These are phyloP conservation scores for Trachythela sp. DNA, from an alignment of 64 coral and sea anemone genomes.

Conservation along the genomic window DNA sequence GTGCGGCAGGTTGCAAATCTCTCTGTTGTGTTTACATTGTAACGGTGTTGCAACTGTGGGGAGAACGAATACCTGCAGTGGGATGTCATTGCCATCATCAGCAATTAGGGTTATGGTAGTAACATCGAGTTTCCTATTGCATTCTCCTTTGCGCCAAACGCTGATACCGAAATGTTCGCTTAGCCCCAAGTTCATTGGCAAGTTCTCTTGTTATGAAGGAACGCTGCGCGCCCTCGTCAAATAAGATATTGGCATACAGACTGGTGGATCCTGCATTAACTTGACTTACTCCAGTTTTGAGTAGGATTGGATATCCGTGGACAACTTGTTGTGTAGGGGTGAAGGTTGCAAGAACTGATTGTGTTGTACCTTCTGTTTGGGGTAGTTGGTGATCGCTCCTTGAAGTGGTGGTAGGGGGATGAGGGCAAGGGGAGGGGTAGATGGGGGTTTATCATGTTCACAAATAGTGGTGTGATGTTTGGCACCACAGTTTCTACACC, in stretches of 20 bases:
- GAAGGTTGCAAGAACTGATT: no score
- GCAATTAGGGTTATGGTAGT: background rate
- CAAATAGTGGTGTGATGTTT: slow-evolving; percentile 22
- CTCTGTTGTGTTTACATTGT: background rate
- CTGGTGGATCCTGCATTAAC: background rate
- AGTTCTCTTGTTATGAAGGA: background rate
- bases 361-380: background rate
- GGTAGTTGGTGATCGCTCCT: background rate
- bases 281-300: background rate
- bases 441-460: background rate
- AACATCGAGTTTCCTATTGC: background rate
- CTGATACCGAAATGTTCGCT: background rate
- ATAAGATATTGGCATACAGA: background rate
- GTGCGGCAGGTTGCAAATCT: background rate
- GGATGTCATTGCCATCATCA: background rate
- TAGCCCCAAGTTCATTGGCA: background rate
- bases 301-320: background rate
- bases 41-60: background rate
- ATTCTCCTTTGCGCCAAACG: background rate
- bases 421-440: no score
- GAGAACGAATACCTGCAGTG: background rate
- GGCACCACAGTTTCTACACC: slow-evolving; percentile 23
- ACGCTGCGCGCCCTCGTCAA: background rate
- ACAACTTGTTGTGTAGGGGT: slow-evolving; percentile 14
- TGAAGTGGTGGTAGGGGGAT: no score